Evolutionary conservation across 2,113 vertebrate genomes (phyloP).

Genomic region (Pandion haliaetus): DNA sequence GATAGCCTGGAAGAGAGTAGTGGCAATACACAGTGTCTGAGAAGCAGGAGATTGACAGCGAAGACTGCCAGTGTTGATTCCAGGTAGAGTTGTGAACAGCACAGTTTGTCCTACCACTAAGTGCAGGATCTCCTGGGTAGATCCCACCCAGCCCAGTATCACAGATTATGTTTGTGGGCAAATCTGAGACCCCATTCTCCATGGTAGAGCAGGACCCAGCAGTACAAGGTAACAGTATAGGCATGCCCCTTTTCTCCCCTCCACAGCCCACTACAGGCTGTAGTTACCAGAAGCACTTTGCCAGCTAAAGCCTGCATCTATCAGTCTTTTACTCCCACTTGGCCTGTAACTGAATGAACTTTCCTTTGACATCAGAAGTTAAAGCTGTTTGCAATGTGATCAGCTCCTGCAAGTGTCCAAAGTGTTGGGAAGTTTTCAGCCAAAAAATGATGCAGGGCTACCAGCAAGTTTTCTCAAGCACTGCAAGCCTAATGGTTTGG

Average conservation of each 20-base stretch:
- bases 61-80: not conserved
- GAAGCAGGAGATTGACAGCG: not conserved
- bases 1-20: not conserved
- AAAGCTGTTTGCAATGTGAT: not conserved
- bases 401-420: not conserved
- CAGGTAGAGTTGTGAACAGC: not conserved
- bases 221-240: not conserved
- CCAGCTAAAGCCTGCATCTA: not conserved
- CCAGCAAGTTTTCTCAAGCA: not conserved
- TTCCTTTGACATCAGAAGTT: not conserved
- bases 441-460: not conserved
- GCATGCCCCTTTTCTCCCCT: not conserved
- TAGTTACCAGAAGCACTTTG: not conserved
- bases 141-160: not conserved
- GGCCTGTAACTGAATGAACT: not conserved
- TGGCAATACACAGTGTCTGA: not conserved
- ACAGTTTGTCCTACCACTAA: not conserved
- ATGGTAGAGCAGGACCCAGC: not conserved
- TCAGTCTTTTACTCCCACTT: not conserved
- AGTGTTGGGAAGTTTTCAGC: not conserved
- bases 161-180: not conserved
- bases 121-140: not conserved
- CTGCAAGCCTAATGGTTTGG: not conserved
- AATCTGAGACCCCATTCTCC: not conserved
- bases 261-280: not conserved